These are phyloP conservation scores for Leptopilina clavipes DNA, from an alignment of 1,140 invertebrate species.

Conservation along the genomic window DNA sequence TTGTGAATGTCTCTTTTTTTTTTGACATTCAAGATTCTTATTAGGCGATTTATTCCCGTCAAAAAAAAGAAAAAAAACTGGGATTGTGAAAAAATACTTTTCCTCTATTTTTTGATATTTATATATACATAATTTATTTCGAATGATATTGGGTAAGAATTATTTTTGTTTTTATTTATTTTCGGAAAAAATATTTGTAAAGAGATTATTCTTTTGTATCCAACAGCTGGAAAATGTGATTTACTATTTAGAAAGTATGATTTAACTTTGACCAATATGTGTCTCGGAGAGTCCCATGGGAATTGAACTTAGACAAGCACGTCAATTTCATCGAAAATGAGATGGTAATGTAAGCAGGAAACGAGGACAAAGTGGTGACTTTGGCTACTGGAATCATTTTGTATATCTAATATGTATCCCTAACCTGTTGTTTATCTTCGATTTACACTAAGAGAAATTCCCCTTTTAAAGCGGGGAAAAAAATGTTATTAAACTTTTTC, in stretches of 20 bases:
- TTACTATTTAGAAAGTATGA: constrained; percentile 17
- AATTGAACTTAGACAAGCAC: constrained; percentile 11
- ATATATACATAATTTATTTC: too few species aligned
- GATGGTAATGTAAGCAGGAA: constrained; percentile 11
- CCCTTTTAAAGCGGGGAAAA: too few species aligned
- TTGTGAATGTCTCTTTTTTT: neutral
- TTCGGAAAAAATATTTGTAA: neutral
- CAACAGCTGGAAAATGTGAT: constrained; percentile 1
- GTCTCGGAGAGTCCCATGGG: neutral
- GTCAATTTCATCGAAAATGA: constrained; percentile 3
- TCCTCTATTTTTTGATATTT: too few species aligned
- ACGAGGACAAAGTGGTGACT: constrained; percentile 11
- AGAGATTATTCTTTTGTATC: neutral
- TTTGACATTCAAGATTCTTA: neutral
- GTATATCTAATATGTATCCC: neutral
- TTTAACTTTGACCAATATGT: constrained; percentile 10
- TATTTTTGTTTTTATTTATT: neutral
- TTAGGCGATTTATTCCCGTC: neutral
- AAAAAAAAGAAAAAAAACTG: neutral
- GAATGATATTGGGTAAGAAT: too few species aligned
- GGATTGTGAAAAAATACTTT: too few species aligned
- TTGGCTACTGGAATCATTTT: constrained; percentile 7
- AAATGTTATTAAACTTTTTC: too few species aligned
- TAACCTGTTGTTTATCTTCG: constrained; percentile 5
- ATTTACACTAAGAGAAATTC: neutral